Evolutionary conservation across 2,113 vertebrate genomes (phyloP).

Genomic region (Syngnathus typhle): DNA sequence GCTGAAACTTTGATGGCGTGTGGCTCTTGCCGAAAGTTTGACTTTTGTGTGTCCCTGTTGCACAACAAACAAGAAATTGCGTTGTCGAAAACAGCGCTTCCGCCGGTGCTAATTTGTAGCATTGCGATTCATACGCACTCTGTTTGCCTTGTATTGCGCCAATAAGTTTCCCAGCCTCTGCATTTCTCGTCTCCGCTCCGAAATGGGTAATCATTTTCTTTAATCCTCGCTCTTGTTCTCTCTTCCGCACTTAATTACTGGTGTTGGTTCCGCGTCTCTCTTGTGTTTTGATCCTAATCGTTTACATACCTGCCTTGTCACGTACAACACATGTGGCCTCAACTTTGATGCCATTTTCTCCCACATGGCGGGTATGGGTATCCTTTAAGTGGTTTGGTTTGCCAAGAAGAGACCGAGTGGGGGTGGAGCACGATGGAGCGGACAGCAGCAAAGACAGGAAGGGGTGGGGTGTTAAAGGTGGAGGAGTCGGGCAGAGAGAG

Average conservation of each 20-base stretch:
- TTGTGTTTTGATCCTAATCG: not conserved
- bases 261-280: not conserved
- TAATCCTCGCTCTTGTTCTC: not conserved
- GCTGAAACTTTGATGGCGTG: too few species aligned
- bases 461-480: constrained; percentile 61
- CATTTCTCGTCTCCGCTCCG: not conserved
- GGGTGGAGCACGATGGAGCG: constrained; percentile 63
- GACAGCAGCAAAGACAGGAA: constrained; percentile 54
- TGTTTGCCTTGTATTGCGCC: not conserved
- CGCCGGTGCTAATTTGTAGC: not conserved
- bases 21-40: too few species aligned
- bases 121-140: not conserved
- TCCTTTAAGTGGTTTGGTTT: constrained; percentile 15
- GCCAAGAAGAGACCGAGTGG: constrained; percentile 48
- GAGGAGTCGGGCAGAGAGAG: constrained; percentile 38
- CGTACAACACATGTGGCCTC: not conserved
- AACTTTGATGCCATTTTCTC: not conserved
- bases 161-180: not conserved
- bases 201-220: not conserved
- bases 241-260: not conserved
- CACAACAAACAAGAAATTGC: not conserved
- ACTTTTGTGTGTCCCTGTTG: not conserved
- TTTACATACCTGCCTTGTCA: not conserved
- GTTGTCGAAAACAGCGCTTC: not conserved
- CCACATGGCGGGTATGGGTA: not conserved